phyloP scores from a whole-genome alignment of 2,797 vertebrate species.

The Notoglanidium macrostoma region DNA sequence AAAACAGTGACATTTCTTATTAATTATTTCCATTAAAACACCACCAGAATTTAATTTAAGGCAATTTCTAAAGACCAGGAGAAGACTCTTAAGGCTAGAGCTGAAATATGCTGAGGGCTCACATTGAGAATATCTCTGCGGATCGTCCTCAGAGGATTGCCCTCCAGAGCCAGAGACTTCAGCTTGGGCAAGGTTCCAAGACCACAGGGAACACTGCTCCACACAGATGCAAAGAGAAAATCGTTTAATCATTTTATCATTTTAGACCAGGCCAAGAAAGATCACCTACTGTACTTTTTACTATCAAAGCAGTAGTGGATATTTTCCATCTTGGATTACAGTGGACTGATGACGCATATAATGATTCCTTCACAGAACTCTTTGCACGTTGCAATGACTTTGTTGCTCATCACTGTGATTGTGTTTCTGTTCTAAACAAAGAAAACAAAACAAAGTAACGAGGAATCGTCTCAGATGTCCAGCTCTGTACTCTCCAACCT shows the following conservation, averaged over 20 bases:
- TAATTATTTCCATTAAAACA: not conserved
- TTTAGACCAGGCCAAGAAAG: not conserved
- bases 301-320: not conserved
- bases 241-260: not conserved
- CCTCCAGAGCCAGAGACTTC: conserved; percentile 87
- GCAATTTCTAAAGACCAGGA: not conserved
- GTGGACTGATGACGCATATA: not conserved
- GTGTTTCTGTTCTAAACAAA: not conserved
- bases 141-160: conserved; percentile 91
- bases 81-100: not conserved
- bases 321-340: not conserved
- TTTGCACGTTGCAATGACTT: not conserved
- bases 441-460: too few relatives aligned
- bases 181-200: conserved; percentile 86
- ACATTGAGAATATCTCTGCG: conserved; percentile 90
- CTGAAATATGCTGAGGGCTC: conserved; percentile 55
- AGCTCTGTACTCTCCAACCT: too few relatives aligned
- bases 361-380: not conserved
- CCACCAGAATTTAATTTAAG: not conserved
- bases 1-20: conserved; percentile 45
- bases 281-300: not conserved
- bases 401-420: not conserved
- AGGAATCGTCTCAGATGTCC: too few relatives aligned
- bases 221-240: conserved; percentile 34
- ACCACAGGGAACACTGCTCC: conserved; percentile 82